These are phyloP conservation scores for Lagopus muta DNA, from an alignment of 2,113 vertebrate species.

Conservation along the genomic window DNA sequence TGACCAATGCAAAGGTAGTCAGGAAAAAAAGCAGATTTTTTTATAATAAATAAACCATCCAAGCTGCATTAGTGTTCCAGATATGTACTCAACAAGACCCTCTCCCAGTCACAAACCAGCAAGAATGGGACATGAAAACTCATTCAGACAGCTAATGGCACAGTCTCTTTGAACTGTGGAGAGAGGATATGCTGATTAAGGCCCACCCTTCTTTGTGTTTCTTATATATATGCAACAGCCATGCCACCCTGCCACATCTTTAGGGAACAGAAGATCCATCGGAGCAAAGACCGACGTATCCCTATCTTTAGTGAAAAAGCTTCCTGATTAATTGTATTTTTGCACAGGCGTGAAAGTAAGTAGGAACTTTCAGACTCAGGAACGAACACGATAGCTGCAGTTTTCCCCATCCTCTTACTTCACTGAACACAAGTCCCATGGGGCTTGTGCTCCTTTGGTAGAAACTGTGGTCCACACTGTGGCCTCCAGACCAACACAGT, in stretches of 20 bases:
- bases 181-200: constrained; percentile 72
- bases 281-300: not conserved
- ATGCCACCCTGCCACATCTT: not conserved
- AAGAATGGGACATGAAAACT: constrained; percentile 67
- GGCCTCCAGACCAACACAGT: constrained; percentile 42
- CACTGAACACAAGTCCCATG: constrained; percentile 12
- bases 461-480: constrained; percentile 24
- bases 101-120: constrained; percentile 68
- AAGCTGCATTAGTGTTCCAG: constrained; percentile 75
- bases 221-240: constrained; percentile 24
- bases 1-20: constrained; percentile 74
- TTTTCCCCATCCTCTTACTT: constrained; percentile 32
- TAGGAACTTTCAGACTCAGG: constrained; percentile 9
- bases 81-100: constrained; percentile 61
- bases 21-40: constrained; percentile 66
- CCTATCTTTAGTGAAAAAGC: not conserved
- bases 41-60: constrained; percentile 65
- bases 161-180: constrained; percentile 62
- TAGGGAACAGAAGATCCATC: not conserved
- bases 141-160: constrained; percentile 66
- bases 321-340: constrained; percentile 32
- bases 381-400: not conserved
- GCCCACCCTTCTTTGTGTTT: constrained; percentile 65
- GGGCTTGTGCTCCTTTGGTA: constrained; percentile 75
- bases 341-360: constrained; percentile 35